phyloP scores from a whole-genome alignment of 2,113 vertebrate species.

The Theropithecus gelada region DNA sequence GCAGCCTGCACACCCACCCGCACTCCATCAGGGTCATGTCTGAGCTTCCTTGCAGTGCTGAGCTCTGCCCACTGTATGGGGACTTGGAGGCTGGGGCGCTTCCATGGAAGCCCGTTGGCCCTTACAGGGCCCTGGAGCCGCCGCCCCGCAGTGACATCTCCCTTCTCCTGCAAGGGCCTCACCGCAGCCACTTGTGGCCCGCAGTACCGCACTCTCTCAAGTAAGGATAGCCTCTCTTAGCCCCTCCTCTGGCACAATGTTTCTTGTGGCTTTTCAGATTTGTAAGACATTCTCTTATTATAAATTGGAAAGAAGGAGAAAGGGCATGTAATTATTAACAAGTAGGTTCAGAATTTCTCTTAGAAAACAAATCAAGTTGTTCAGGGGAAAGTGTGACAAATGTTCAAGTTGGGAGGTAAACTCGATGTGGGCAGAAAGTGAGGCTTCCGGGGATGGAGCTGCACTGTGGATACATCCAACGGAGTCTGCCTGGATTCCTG shows the following conservation, averaged over 20 bases:
- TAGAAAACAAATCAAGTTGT: background rate
- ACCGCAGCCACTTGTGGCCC: background rate
- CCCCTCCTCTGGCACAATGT: too few species aligned
- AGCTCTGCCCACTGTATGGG: background rate
- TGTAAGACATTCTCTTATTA: background rate
- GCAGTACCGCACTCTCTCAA: background rate
- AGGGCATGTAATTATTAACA: background rate
- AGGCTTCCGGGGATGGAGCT: too few species aligned
- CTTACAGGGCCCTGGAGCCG: rapidly evolving
- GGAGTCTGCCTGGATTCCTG: background rate
- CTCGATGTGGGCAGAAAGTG: too few species aligned
- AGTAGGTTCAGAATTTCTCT: background rate
- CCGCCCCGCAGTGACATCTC: rapidly evolving
- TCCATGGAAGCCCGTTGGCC: background rate
- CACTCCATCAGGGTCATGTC: background rate
- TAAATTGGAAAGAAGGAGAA: background rate
- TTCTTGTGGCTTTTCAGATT: background rate
- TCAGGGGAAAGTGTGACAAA: background rate
- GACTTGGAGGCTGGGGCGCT: too few species aligned
- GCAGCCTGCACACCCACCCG: too few species aligned
- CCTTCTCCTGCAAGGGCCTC: background rate
- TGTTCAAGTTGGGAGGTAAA: background rate
- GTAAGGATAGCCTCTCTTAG: background rate
- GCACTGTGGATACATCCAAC: background rate
- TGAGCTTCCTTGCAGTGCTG: background rate